Base-by-base conservation (phyloP, 2,113 vertebrate species). In the Chaetura pelagica region DNA sequence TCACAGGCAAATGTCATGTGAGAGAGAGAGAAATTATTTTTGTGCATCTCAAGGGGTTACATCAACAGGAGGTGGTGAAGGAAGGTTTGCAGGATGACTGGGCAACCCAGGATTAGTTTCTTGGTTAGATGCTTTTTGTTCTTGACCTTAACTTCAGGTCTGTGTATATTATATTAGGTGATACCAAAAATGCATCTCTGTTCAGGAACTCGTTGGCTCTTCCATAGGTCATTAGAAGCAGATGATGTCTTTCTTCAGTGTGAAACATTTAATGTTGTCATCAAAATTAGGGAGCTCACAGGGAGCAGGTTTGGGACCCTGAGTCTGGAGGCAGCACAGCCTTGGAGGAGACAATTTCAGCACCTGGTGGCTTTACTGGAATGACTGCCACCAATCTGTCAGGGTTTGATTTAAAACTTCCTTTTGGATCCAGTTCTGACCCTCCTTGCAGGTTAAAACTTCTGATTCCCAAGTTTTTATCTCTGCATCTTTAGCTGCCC, bases 131-230 rank as follows among this genome's bases (percentile, higher is more conserved):
- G 22, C 27, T 77, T 73, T 42, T 4, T 71, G 63, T 58, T 86
- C 68, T 44, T 77, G 82, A 38, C 63, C 58, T 74, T 38, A 10
- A 8, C 59, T 67, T 26, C 38, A 38, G 58, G 57, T 54, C 5
- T 1, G 34, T 79, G 73, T 84, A n/a, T n/a, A n/a, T 92, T 72
- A 6, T 19, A 4, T 29, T 32, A 15, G 0, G 1, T 7, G 5
- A 4, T 13, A 2, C 27, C 3, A 5, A 27, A 49, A 40, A 16
- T 1, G 9, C 68, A 18, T 29, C 2, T 0, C 54, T 75, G 51
- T 44, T 73, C 74, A 52, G 66, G 26, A 63, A 5, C 74, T 38
- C 6, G 1, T 42, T 15, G 12, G 61, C 5, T 35, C 52, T 68
- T 30, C 16, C 38, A 0, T 1, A 29, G 57, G 9, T n/a, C 4